Conservation (phyloP, 2,113 vertebrate genomes). For the Illadopsis cleaveri region DNA sequence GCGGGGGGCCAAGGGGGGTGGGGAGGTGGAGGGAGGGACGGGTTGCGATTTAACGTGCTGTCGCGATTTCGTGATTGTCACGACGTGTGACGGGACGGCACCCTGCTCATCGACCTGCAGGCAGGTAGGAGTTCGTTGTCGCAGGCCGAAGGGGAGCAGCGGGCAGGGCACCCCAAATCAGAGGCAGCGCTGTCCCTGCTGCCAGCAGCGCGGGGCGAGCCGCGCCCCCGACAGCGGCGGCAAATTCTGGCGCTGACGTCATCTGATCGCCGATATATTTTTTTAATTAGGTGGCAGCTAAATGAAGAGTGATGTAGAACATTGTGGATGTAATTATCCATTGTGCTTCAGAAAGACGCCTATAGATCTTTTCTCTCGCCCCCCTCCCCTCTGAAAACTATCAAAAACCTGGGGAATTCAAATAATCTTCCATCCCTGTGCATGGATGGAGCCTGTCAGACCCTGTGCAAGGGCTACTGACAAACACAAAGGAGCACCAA, state of each 20-base stretch:
- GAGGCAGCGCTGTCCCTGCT: fast-evolving
- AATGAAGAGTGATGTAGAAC: constrained; percentile 36
- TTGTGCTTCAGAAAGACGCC: not conserved
- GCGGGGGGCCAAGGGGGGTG: not conserved
- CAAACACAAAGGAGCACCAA: constrained; percentile 68
- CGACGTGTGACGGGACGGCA: not conserved
- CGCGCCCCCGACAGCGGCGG: not conserved
- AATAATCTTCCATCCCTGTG: not conserved
- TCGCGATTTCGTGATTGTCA: not conserved
- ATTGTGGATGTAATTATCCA: not conserved
- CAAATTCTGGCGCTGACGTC: not conserved
- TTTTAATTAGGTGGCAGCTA: constrained; percentile 47
- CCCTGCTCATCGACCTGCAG: not conserved
- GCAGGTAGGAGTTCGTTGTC: not conserved
- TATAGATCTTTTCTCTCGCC: not conserved
- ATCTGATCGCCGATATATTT: not conserved
- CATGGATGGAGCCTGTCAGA: constrained; percentile 32
- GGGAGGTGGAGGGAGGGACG: not conserved
- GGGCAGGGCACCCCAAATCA: not conserved
- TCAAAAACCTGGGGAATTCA: constrained; percentile 26
- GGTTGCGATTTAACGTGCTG: not conserved
- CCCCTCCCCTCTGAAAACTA: not conserved
- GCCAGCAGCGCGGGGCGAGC: not conserved
- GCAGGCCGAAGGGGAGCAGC: not conserved
- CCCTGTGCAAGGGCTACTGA: constrained; percentile 33